Base-by-base conservation (phyloP, 2,888 invertebrate species). In the Agelastica alni region DNA sequence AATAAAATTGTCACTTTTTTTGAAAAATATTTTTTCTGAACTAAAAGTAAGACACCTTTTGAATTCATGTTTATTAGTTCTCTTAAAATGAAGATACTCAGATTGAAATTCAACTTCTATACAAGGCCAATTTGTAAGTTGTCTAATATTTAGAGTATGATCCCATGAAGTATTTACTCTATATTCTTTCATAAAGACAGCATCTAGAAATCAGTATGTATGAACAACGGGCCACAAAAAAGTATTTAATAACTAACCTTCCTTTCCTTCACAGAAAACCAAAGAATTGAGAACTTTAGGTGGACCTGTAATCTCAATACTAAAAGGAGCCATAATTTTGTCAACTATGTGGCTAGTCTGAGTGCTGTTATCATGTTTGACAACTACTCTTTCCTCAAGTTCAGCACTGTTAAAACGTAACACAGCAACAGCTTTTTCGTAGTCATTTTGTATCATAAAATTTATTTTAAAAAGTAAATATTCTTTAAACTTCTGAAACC, bases 121-220 rank as follows among this genome's bases (percentile, higher is more conserved):
- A 22, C 28, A 45, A 30, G 60, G 60, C 60, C 60, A 60, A 30
- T 58, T 60, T 17, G 56, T 47, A n/a, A 60, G 31, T 22, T 60
- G 60, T 37, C 41, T 52, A 39, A 43, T 39, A 10, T 48, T 51
- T 17, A 60, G 44, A 10, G 14, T 36, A 17, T 45, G 26, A 7
- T 22, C 41, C 47, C 56, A 54, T 6, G 42, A 20, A 10, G 20
- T 48, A 30, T 49, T 52, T 9, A 49, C 54, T 14, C 31, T 43
- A 17, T 60, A 58, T 43, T 60, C 57, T 13, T 53, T 55, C 17
- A 60, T 12, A 20, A 55, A 34, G 10, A 60, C 48, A n/a, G 34
- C 13, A 34, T 55, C 60, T 60, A 28, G 26, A 55, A 59, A 22
- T n/a, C n/a, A n/a, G n/a, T n/a, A n/a, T n/a, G 4, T 22, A 22